Conservation (phyloP, 2,888 invertebrate species). For the Ochropacha duplaris region DNA sequence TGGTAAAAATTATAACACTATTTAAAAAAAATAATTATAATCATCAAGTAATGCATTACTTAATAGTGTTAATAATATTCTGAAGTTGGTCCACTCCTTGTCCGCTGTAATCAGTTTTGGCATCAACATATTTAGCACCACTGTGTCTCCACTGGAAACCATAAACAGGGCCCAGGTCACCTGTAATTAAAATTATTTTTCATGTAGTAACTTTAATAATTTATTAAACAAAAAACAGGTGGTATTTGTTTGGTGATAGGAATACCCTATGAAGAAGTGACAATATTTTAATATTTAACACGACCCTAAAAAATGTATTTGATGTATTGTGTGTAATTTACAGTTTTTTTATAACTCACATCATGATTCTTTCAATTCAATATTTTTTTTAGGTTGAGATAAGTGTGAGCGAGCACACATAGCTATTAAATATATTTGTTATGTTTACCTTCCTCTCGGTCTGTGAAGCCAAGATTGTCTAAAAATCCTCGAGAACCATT, state of each 20-base stretch:
- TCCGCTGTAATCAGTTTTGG: slow-evolving; percentile 91
- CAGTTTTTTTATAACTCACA: too few species aligned
- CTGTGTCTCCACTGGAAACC: slow-evolving; percentile 99
- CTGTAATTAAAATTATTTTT: slow-evolving; percentile 54
- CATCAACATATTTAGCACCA: slow-evolving; percentile 94
- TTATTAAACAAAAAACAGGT: too few species aligned
- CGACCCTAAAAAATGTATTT: too few species aligned
- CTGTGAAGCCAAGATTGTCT: slow-evolving; percentile 91
- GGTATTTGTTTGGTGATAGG: neutral
- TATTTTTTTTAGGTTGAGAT: too few species aligned
- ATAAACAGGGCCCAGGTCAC: slow-evolving; percentile 98
- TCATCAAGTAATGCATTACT: slow-evolving; percentile 54
- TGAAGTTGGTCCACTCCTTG: slow-evolving; percentile 95
- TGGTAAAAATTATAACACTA: too few species aligned
- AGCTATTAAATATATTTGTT: neutral
- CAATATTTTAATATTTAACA: too few species aligned
- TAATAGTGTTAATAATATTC: slow-evolving; percentile 90
- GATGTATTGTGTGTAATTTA: too few species aligned
- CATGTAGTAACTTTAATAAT: too few species aligned
- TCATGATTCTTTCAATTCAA: too few species aligned
- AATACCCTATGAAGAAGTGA: neutral
- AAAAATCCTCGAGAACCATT: slow-evolving; percentile 95
- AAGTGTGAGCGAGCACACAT: too few species aligned
- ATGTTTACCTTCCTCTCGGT: slow-evolving; percentile 91
- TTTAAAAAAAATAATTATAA: neutral